Evolutionary conservation across 2,888 invertebrate genomes (phyloP), one percentile per base, ranked within the genome.

Genomic region (Pemphredon lugubris): DNA sequence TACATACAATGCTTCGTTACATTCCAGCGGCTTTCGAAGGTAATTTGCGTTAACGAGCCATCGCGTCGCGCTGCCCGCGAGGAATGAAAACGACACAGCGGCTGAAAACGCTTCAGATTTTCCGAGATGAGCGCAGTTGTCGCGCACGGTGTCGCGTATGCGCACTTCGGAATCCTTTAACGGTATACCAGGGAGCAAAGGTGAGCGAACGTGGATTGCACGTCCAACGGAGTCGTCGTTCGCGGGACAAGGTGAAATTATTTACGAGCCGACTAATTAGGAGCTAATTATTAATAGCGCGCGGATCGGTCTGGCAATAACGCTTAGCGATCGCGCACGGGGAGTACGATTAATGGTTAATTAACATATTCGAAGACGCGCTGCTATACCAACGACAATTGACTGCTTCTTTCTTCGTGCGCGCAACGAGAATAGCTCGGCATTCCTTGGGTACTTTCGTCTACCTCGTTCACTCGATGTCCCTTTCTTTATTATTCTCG

Each of bases 191-290:
- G 23, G 26, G 34, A 50, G 45, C 30, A 66, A 73, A 60, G 69
- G 64, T 69, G 68, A 78, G 59, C 60, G 55, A 58, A 58, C 53
- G 64, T 55, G 32, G 58, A 59, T 54, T 57, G 63, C 23, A 50
- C 44, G 48, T 53, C 54, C 48, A 57, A 47, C 45, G 48, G 40
- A 34, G 23, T 20, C 48, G 21, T 13, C 39, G 55, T 40, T 26
- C 53, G 40, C 47, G 60, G 37, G 34, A n/a, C 64, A 54, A 64
- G 59, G 53, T 73, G 65, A 73, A 70, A 64, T 71, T 73, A 75
- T 77, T 75, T 68, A 63, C 65, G 57, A 75, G 61, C 48, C 66
- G 45, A 44, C 63, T 68, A 79, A 78, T 78, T 67, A 77, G 64
- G 34, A 39, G 61, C 51, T 72, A 75, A 79, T 77, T 79, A 71